These are phyloP conservation scores for Lycophotia porphyrea DNA, from an alignment of 2,888 invertebrate species.

Conservation along the genomic window DNA sequence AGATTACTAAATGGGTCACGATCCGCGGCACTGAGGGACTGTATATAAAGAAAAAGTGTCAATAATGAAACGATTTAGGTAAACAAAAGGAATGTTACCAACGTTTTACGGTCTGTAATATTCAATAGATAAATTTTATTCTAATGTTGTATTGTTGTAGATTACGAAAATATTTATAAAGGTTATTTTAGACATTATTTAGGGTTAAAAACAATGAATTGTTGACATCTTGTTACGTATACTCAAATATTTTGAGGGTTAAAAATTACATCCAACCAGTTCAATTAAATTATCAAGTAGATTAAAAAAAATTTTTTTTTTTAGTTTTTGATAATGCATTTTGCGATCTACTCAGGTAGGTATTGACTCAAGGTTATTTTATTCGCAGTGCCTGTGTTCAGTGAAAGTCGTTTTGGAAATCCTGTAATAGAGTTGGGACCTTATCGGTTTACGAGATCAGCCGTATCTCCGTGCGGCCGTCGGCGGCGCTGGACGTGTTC, in stretches of 20 bases:
- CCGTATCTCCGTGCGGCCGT: not conserved
- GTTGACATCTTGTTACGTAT: not conserved
- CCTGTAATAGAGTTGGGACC: slow-evolving; percentile 70
- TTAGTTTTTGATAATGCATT: no score
- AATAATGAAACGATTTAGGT: no score
- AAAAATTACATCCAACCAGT: slow-evolving; percentile 3
- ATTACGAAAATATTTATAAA: not conserved
- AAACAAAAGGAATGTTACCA: no score
- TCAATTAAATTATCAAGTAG: not conserved
- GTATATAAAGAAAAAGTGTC: no score
- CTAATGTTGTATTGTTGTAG: not conserved
- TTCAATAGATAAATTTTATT: no score
- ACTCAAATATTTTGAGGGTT: slow-evolving; percentile 14
- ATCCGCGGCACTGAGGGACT: no score
- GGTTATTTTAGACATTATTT: slow-evolving; percentile 1
- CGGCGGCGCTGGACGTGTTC: no score
- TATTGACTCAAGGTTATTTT: not conserved
- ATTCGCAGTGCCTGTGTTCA: slow-evolving; percentile 64
- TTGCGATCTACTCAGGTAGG: not conserved
- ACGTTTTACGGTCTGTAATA: no score
- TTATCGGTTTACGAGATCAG: slow-evolving; percentile 71
- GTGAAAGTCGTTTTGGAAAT: slow-evolving; percentile 69
- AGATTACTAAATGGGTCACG: no score
- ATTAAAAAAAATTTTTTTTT: no score
- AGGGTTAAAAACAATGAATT: not conserved